These are phyloP conservation scores for Lophura nycthemera DNA, from an alignment of 2,113 vertebrate genomes.

Conservation along the genomic window DNA sequence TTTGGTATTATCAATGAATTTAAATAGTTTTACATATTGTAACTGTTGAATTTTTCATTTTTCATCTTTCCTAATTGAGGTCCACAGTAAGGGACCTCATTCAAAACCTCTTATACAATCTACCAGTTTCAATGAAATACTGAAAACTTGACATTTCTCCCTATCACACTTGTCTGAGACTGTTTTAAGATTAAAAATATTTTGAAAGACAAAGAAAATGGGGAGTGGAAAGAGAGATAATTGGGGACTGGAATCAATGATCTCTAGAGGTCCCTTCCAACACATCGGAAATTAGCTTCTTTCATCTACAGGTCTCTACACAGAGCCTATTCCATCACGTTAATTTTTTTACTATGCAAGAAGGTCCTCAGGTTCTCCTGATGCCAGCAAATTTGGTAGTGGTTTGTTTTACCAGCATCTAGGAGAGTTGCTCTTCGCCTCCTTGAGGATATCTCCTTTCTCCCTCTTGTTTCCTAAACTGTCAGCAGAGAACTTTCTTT, in stretches of 20 bases:
- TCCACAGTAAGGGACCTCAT: neutral
- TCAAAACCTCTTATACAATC: fast-evolving
- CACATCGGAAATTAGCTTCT: fast-evolving
- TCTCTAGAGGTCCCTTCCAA: too few relatives aligned
- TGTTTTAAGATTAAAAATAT: neutral
- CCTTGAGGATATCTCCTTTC: fast-evolving
- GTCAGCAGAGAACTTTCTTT: neutral
- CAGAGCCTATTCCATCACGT: neutral
- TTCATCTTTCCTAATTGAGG: neutral
- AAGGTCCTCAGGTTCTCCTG: neutral
- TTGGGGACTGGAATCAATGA: too few relatives aligned
- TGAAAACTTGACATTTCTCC: neutral
- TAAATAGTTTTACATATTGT: neutral
- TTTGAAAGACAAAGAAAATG: neutral
- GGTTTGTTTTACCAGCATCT: neutral
- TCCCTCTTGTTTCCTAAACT: neutral
- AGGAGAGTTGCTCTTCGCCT: neutral
- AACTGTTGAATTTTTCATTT: neutral
- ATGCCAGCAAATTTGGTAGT: neutral
- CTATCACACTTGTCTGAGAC: neutral
- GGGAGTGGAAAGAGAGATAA: fast-evolving
- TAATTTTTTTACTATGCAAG: neutral
- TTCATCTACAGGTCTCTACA: neutral
- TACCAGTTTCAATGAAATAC: neutral
- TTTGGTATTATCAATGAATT: neutral